These are phyloP conservation scores for Phaethornis superciliosus DNA, from an alignment of 2,113 vertebrate genomes.

Conservation along the genomic window DNA sequence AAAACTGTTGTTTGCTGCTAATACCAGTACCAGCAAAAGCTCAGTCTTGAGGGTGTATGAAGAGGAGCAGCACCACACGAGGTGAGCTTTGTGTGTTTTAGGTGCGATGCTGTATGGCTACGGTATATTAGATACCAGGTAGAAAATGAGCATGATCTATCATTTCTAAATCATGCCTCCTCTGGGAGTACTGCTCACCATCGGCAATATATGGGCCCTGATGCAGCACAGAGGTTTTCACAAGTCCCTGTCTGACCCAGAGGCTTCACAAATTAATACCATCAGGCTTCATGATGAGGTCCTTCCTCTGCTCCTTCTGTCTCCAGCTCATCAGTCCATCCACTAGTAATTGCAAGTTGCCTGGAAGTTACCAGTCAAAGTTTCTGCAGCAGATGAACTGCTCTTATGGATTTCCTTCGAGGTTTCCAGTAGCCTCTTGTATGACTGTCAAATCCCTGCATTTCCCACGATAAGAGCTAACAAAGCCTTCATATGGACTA, in stretches of 20 bases:
- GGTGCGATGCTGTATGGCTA: not conserved
- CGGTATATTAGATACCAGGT: not conserved
- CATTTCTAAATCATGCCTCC: not conserved
- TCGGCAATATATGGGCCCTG: not conserved
- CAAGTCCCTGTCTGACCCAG: not conserved
- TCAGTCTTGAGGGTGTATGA: not conserved
- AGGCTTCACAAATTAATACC: not conserved
- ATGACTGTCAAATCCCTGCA: not conserved
- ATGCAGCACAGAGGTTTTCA: not conserved
- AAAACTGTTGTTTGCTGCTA: not conserved
- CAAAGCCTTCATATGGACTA: not conserved
- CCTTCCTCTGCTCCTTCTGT: not conserved
- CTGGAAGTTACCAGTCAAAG: not conserved
- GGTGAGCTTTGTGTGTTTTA: fast-evolving
- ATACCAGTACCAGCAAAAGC: not conserved
- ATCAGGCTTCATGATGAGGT: not conserved
- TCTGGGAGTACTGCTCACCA: not conserved
- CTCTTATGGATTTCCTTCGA: not conserved
- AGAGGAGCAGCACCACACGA: not conserved
- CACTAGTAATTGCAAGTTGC: not conserved
- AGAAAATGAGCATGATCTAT: not conserved
- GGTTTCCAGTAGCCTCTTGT: conserved; percentile 25
- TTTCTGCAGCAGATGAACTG: not conserved
- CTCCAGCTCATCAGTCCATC: not conserved
- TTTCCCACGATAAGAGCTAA: not conserved